phyloP scores from a whole-genome alignment of 2,113 vertebrate species.

The Catharus minimus region DNA sequence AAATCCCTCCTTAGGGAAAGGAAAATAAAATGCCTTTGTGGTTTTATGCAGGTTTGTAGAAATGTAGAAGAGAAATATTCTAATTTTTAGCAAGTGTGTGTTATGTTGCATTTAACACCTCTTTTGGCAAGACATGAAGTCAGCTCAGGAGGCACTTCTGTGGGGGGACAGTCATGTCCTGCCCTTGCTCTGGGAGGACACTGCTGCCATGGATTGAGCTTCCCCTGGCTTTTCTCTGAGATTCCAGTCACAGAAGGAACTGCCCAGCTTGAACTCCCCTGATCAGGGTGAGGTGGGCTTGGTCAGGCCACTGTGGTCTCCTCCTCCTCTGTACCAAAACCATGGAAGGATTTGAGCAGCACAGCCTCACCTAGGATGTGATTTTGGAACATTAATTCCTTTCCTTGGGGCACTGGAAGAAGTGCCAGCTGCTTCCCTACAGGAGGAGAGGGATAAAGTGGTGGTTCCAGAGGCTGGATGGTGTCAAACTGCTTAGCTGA shows the following conservation, averaged over 20 bases:
- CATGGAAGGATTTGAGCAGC: background rate
- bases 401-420: background rate
- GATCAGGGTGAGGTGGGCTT: background rate
- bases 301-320: accelerated
- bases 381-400: background rate
- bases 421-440: background rate
- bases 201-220: background rate
- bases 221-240: background rate
- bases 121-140: background rate
- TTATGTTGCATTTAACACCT: background rate
- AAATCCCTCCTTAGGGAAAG: background rate
- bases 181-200: background rate
- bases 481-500: background rate
- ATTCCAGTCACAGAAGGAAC: background rate
- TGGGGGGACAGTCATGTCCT: background rate
- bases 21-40: background rate
- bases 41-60: background rate
- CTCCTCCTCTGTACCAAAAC: background rate
- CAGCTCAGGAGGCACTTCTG: background rate
- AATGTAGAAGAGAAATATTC: background rate
- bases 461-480: background rate
- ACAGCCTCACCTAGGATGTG: background rate
- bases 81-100: background rate
- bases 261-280: background rate
- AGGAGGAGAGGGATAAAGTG: background rate